Evolutionary conservation across 2,113 vertebrate species (phyloP), one percentile per base, ranked within the genome.

Genomic region (Andinoacara biseriatus): DNA sequence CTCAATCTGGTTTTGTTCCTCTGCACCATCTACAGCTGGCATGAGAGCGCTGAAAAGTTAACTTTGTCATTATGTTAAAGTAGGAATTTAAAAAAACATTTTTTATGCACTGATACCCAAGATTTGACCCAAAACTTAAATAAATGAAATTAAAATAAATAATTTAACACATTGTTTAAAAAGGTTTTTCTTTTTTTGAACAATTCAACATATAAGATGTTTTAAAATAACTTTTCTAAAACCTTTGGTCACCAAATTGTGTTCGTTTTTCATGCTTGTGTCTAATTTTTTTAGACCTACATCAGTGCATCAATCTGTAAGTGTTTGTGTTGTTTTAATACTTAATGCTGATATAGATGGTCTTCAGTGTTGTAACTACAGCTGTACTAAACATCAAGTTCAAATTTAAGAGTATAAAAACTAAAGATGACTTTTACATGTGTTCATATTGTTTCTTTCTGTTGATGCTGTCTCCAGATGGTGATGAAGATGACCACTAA

Each of bases 401-500:
- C 26, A 60, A 60, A 60, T 31, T 8, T 60, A 60, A 31, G 8
- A 9, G 8, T 9, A 8, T 35, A 10, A 38, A 10, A 38, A 38
- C 9, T 38, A 38, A 46, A 46, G 13, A 46, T 14, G 43, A 46
- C 43, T 46, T 46, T 46, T 14, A 11, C 43, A 14, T 14, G 14
- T 4, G 14, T 46, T 46, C 43, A 46, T 46, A 14, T 46, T 46
- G 43, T 46, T 46, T 18, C 7, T 52, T 38, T 61, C 2, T 46
- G 43, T 46, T 57, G 5, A 46, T 72, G 29, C 63, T 86, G n/a
- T 91, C 81, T 58, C 22, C 83, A 72, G 29, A 93, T 81, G 79
- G 93, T 95, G 91, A 95, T 94, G 94, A 92, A 88, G 22, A 60
- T 85, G 58, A 88, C 91, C 3, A 58, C 74, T 40, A 65, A 78